Evolutionary conservation across 2,888 invertebrate species (phyloP).

Genomic region (Ramazzottius varieornatus): DNA sequence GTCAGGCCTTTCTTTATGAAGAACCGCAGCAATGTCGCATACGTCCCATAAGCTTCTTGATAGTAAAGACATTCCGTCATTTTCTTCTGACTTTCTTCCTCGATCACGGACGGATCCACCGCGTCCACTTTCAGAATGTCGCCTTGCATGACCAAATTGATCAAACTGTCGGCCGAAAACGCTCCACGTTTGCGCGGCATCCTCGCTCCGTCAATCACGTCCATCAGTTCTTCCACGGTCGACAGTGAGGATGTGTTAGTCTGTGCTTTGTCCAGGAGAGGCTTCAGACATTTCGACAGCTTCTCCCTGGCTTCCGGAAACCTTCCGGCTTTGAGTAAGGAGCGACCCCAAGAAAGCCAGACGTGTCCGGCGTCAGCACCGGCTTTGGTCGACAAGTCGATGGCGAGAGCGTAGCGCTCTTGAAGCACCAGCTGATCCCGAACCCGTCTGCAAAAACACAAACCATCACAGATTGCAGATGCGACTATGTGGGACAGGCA

Average conservation of each 20-base stretch:
- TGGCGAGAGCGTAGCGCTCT: constrained; percentile 52
- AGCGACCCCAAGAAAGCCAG: constrained; percentile 52
- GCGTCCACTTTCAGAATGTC: background rate
- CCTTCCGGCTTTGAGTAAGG: background rate
- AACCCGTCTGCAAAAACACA: constrained; percentile 31
- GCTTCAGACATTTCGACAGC: background rate
- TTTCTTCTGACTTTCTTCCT: background rate
- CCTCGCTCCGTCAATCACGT: background rate
- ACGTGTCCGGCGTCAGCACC: constrained; percentile 49
- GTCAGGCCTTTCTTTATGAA: background rate
- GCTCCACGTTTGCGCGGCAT: background rate
- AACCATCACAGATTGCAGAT: background rate
- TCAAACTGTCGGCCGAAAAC: background rate
- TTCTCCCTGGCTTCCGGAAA: background rate
- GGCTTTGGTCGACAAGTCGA: constrained; percentile 52
- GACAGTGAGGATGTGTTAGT: background rate
- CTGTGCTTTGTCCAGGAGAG: background rate
- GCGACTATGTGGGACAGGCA: too few species aligned
- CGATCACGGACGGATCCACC: background rate
- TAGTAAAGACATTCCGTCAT: constrained; percentile 1
- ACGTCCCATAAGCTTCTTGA: background rate
- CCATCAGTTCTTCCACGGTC: background rate
- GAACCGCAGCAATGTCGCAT: background rate
- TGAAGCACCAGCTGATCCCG: constrained; percentile 45
- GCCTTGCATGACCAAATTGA: background rate